phyloP scores from a whole-genome alignment of 2,113 vertebrate genomes.

The Myrmecobius fasciatus region DNA sequence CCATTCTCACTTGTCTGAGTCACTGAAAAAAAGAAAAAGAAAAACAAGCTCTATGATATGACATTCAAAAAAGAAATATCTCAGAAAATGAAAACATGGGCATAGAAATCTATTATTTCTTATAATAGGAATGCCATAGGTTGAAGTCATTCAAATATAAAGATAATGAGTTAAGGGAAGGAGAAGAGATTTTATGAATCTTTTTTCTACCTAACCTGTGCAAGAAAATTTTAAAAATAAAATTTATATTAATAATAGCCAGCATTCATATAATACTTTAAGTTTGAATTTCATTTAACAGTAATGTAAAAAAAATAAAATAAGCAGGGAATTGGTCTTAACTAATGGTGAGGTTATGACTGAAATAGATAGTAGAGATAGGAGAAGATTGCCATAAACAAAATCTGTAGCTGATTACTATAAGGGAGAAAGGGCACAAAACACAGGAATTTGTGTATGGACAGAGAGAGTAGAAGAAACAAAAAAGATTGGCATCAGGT shows the following conservation, averaged over 20 bases:
- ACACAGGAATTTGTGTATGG: background rate
- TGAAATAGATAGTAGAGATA: background rate
- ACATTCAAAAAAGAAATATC: background rate
- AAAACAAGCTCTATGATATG: background rate
- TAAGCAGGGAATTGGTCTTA: background rate
- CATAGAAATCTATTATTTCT: background rate
- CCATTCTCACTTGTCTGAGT: background rate
- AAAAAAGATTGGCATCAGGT: background rate
- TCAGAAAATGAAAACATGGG: background rate
- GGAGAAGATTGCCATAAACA: background rate
- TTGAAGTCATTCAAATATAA: background rate
- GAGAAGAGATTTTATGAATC: background rate
- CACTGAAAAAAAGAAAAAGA: background rate
- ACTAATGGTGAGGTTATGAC: background rate
- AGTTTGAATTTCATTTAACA: background rate
- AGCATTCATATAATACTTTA: background rate
- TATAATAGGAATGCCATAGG: background rate
- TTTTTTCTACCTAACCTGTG: background rate
- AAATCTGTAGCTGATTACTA: background rate
- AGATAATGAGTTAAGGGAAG: background rate
- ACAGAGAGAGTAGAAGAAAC: background rate
- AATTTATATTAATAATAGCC: background rate
- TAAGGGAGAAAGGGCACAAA: background rate
- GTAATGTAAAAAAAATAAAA: background rate
- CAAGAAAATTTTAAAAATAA: background rate